Conservation (phyloP, 2,888 invertebrate species). For the Troglohyphantes excavatus region DNA sequence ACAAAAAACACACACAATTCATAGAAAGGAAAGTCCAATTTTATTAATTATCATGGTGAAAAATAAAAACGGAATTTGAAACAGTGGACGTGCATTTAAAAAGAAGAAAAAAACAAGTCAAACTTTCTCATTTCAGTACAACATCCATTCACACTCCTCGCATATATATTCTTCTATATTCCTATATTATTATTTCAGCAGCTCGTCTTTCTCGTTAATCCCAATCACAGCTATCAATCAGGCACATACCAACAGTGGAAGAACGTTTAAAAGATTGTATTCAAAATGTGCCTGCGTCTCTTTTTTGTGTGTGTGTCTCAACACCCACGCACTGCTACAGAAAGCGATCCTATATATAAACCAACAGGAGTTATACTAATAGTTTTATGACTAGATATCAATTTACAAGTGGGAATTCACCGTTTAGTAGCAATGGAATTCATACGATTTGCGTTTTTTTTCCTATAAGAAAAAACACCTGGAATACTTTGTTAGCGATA, state of each 20-base stretch:
- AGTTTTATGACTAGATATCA: conserved; percentile 53
- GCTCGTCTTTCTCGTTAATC: neutral
- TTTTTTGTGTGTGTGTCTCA: neutral
- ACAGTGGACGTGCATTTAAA: conserved; percentile 39
- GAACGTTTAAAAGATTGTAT: conserved; percentile 20
- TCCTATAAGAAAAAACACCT: no score
- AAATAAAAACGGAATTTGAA: conserved; percentile 21
- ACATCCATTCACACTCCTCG: conserved; percentile 6
- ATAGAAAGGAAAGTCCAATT: neutral
- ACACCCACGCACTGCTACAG: neutral
- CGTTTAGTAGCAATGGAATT: neutral
- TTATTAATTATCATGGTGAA: conserved; percentile 16
- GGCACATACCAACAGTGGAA: conserved; percentile 48
- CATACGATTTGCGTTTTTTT: no score
- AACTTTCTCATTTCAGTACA: neutral
- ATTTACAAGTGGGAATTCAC: neutral
- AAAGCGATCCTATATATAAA: conserved; percentile 28
- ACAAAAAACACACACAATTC: neutral
- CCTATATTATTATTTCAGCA: conserved; percentile 33
- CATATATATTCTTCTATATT: conserved; percentile 32
- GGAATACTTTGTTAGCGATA: no score
- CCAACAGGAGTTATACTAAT: conserved; percentile 58
- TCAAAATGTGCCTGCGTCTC: neutral
- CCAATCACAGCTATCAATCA: conserved; percentile 59
- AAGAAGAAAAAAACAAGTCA: neutral